Percentiles rank a stretch among this genome's conserved stretches.
phyloP scores from a whole-genome alignment of 2,797 vertebrate species.

The Echiichthys vipera region DNA sequence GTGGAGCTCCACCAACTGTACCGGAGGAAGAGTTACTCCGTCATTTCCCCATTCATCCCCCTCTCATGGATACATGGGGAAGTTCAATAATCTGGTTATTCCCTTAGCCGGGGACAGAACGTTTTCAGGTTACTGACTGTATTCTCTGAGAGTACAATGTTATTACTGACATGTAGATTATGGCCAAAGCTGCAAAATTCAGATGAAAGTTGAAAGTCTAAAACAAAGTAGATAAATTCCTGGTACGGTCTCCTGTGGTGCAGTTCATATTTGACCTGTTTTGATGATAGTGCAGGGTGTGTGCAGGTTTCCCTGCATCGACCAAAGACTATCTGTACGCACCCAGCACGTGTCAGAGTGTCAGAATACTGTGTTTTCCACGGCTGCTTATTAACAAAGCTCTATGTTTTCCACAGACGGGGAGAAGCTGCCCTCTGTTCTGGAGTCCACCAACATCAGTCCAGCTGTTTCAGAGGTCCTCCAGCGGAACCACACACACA shows the following conservation, averaged over 20 bases:
- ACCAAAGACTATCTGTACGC: background rate
- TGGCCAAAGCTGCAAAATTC: no score
- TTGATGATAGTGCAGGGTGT: no score
- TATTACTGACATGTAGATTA: background rate
- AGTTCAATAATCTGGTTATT: no score
- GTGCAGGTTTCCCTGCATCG: background rate
- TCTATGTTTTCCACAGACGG: constrained; percentile 44
- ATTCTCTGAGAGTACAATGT: no score
- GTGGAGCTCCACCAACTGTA: no score
- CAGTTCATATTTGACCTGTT: background rate
- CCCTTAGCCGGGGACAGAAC: no score
- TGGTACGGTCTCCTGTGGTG: background rate
- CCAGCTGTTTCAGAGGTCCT: background rate
- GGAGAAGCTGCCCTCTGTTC: background rate
- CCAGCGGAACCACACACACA: constrained; percentile 5
- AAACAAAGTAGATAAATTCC: background rate
- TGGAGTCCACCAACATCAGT: background rate
- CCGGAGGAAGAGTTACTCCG: no score
- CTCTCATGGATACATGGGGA: no score
- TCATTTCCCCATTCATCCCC: no score
- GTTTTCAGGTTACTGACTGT: no score
- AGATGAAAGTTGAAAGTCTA: background rate
- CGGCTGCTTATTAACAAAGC: background rate
- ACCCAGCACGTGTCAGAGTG: no score
- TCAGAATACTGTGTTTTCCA: background rate